Base-by-base conservation (phyloP, 1,140 invertebrate genomes). In the Eriocheir sinensis region DNA sequence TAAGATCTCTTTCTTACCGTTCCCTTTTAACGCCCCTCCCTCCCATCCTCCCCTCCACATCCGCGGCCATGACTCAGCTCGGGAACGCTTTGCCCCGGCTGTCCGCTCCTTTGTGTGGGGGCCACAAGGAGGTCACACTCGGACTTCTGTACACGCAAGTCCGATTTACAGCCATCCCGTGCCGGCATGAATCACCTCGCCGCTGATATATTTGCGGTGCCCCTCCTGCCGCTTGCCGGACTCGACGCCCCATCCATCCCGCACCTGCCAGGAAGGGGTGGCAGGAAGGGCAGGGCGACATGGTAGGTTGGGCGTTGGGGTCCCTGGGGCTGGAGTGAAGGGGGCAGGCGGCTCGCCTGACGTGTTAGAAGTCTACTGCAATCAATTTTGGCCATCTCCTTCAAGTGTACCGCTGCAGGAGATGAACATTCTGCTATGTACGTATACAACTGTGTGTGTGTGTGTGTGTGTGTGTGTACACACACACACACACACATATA, bases 101-200 rank as follows among this genome's bases (percentile, higher is more conserved):
- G 60, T 72, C 60, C 27, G 27, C 21, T 72, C 60, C 60, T 72
- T n/a, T 72, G 60, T 72, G 27, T 2, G n/a, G n/a, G 21, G 60
- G 60, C 60, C 60, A 72, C 60, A 72, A 72, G 60, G 60, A 72
- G 21, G 60, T 72, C 60, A 72, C 21, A 72, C 27, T 72, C 60
- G 60, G 60, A n/a, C 9, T n/a, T 72, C 27, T 72, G 60, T n/a
- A 72, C 60, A 72, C 27, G 8, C 60, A 72, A 72, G 60, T 72
- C 60, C 21, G 60, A 72, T 72, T 72, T 72, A 72, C 60, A 72
- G 60, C 60, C 60, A n/a, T 72, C 60, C 27, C 60, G 60, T 72
- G 60, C 60, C 60, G 27, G 21, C 60, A 72, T 72, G 60, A 72
- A 72, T 72, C 60, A 72, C 27, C 27, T 27, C 21, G 60, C 21